Evolutionary conservation across 2,888 invertebrate species (phyloP), one percentile per base, ranked within the genome.

Genomic region (Dermolepida albohirtum): DNA sequence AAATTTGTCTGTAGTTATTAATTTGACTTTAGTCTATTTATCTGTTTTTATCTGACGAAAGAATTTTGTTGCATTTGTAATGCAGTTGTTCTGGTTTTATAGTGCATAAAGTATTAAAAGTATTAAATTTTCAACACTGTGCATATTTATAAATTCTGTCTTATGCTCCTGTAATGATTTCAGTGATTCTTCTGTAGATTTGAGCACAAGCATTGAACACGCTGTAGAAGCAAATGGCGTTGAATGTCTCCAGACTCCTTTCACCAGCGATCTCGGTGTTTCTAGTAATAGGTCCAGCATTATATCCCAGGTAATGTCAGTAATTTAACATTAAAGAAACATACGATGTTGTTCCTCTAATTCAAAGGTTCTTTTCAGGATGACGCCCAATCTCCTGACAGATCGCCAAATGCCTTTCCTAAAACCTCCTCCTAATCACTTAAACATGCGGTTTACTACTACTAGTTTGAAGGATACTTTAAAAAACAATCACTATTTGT

Each of bases 231-330:
- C 78, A 59, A 79, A 73, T 70, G 79, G 77, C 62, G 77, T 77
- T 69, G 79, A 83, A 69, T 83, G 84, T 66, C 80, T 84, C 66
- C 82, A 83, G 78, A 86, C 84, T 74, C 89, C 88, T 47, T 89
- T 89, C 81, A 86, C 85, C 63, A 88, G 87, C 82, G 89, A 89
- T 80, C 84, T 88, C 75, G 88, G 87, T 77, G 82, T 88, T 66
- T 84, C 85, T 71, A 88, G 87, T 77, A 88, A 88, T 78, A 82
- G 87, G 75, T 88, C 87, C 76, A 87, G 86, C 79, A 83, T 86
- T 77, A 81, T 86, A 74, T 87, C 87, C 72, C 87, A 87, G 83
- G 87, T 83, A 74, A 74, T 64, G 16, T 50, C 41, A 43, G 29
- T 17, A 29, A 44, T 22, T 65, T 5, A 16, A 10, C 27, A 22